phyloP scores from a whole-genome alignment of 2,888 invertebrate genomes.

The Drosophila prostipennis region DNA sequence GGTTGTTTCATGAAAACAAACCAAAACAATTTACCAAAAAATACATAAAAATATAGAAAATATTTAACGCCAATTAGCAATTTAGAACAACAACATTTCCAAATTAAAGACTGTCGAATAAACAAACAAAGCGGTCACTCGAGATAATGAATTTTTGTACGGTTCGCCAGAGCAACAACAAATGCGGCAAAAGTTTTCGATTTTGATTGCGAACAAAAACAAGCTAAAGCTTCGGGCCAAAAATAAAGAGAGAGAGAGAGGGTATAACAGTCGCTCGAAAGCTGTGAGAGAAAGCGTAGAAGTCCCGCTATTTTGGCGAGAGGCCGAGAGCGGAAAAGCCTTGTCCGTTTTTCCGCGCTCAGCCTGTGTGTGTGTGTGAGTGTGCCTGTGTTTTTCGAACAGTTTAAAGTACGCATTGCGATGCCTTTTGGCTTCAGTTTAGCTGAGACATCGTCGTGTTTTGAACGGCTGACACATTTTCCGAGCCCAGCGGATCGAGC shows the following conservation, averaged over 20 bases:
- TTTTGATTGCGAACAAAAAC: constrained; percentile 62
- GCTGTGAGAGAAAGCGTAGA: constrained; percentile 8
- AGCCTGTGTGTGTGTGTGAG: constrained; percentile 13
- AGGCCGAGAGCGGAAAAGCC: constrained; percentile 15
- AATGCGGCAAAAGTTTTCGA: constrained; percentile 41
- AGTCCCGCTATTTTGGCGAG: constrained; percentile 27
- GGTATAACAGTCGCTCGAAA: constrained; percentile 29
- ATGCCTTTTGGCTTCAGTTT: constrained; percentile 60
- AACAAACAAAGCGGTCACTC: constrained; percentile 70
- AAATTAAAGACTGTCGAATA: constrained; percentile 55
- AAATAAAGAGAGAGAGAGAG: constrained; percentile 50
- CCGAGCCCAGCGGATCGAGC: constrained; percentile 29
- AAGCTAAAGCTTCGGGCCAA: constrained; percentile 48
- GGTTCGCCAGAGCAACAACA: constrained; percentile 39
- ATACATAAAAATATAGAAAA: background rate
- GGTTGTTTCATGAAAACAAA: constrained; percentile 27
- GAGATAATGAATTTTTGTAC: constrained; percentile 72
- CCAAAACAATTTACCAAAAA: background rate
- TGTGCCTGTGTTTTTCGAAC: constrained; percentile 54
- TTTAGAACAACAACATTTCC: constrained; percentile 21
- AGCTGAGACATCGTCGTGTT: constrained; percentile 38
- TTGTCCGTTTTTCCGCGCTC: constrained; percentile 7
- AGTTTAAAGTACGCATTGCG: constrained; percentile 80
- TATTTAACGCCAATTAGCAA: constrained; percentile 12
- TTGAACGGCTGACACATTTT: constrained; percentile 22